Evolutionary conservation across 2,113 vertebrate genomes (phyloP), one percentile per base, ranked within the genome.

Genomic region (Furnarius figulus): DNA sequence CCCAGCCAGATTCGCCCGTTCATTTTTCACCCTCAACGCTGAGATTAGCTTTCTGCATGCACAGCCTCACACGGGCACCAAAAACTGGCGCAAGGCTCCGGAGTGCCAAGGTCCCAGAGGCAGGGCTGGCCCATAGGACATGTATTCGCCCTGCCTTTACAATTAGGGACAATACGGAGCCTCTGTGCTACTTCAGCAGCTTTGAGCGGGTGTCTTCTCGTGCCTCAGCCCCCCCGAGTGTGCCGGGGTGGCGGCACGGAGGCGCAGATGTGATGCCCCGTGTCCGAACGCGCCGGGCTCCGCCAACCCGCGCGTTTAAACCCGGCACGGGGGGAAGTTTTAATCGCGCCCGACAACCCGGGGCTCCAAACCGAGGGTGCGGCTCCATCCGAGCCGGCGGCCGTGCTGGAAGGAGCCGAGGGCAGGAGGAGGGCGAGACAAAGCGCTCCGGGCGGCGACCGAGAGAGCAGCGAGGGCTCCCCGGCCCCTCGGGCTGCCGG

Each of bases 101-200:
- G 30, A n/a, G 33, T 6, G 27, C 44, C 58, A 11, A 19, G 9
- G 7, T 37, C 30, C 50, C 0, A 33, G 30, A 21, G 47, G 47
- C 55, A 23, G 35, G 35, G 59, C 59, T 84, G 35, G 13, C 0
- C 27, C 14, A 14, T 4, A 8, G 11, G 7, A 13, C 17, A 17
- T 0, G 3, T 1, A 3, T 33, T 67, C 9, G 1, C 46, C 2
- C 3, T 6, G 0, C 9, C 19, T 56, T 28, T 8, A 30, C 33
- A 28, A 1, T 6, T 0, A 6, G 16, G 23, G 22, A 7, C 50
- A n/a, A 7, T 44, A 17, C 4, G 6, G 13, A 28, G 10, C 1
- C 44, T 28, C 40, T 20, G 0, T 13, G 4, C 16, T 12, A 15
- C 65, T 35, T 7, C 1, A 24, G 25, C 66, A 6, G 12, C 55